Base-by-base conservation (phyloP, 2,797 vertebrate genomes). In the Danio albolineatus region DNA sequence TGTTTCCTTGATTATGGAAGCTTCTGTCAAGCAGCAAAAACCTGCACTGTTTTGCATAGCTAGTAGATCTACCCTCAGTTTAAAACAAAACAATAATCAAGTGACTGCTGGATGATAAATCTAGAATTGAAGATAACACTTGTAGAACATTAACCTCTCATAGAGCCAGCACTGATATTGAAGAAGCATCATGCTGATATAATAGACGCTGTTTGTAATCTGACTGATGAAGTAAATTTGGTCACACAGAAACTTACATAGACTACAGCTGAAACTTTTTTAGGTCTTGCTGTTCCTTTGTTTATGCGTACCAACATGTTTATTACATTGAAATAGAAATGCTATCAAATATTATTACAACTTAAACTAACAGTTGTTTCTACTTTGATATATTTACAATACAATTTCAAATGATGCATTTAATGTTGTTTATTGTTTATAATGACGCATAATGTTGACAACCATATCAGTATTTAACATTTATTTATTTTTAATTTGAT, bases 171-270 rank as follows among this genome's bases (percentile, higher is more conserved):
- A 44, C 4, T 36, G 14, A 7, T n/a, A 39, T 51, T 12, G 38
- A 69, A 53, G 48, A 17, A 53, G 6, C 39, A 13, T 69, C 48
- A 17, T 38, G 16, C 17, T 56, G 19, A 56, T 44, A 14, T 44
- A 65, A 56, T 57, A 38, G 19, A 38, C 46, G 53, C 16, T 38
- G 43, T 39, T 57, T 17, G 62, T 66, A 66, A 65, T 56, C 17
- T 54, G 43, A 73, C 43, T 61, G 7, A 43, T 19, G 21, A 71
- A 21, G 4, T 43, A 43, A 56, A 76, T 65, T 51, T 41, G 43
- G 36, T 53, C 73, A 65, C 48, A 44, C 14, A 62, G 17, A 76
- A 21, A 39, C 38, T 4, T 44, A 17, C 17, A 56, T 39, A 53
- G 0, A 53, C 28, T 70, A 53, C 16, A 10, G 0, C 38, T 53